Evolutionary conservation across 2,888 invertebrate genomes (phyloP).

Genomic region (Nemoura dubitans): DNA sequence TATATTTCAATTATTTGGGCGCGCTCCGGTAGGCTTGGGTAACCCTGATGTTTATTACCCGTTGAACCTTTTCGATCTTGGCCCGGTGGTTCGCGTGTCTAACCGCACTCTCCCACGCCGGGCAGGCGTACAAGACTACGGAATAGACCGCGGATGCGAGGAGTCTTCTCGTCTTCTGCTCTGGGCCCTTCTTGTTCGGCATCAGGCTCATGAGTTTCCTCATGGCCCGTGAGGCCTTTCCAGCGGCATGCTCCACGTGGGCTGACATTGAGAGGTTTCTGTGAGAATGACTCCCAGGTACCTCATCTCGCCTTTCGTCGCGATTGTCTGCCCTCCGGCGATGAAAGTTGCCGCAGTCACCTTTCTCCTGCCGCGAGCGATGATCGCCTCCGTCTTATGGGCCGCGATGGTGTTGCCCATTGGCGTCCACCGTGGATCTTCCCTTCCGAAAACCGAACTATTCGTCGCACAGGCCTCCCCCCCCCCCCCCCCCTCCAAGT

Average conservation of each 20-base stretch:
- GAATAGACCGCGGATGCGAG: not conserved
- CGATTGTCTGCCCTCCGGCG: not conserved
- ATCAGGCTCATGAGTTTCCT: conserved; percentile 16
- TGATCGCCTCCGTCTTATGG: conserved; percentile 24
- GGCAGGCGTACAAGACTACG: conserved; percentile 5
- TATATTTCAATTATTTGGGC: too few species aligned
- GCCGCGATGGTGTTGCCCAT: conserved; percentile 10
- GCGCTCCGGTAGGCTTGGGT: not conserved
- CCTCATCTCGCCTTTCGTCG: not conserved
- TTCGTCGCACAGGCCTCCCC: not conserved
- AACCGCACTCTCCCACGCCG: not conserved
- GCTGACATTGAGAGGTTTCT: not conserved
- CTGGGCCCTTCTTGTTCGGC: conserved; percentile 13
- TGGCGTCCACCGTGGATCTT: not conserved
- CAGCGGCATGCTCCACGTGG: not conserved
- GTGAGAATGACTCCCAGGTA: not conserved
- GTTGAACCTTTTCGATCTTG: not conserved
- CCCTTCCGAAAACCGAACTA: not conserved
- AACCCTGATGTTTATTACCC: not conserved
- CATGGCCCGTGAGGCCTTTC: not conserved
- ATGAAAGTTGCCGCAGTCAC: not conserved
- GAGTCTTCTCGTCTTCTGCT: not conserved
- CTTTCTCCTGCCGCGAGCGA: not conserved
- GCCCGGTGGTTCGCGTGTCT: not conserved
- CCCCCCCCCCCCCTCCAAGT: not conserved